These are phyloP conservation scores for Dolichallabes microphthalmus DNA, from an alignment of 2,113 vertebrate species.

Conservation along the genomic window DNA sequence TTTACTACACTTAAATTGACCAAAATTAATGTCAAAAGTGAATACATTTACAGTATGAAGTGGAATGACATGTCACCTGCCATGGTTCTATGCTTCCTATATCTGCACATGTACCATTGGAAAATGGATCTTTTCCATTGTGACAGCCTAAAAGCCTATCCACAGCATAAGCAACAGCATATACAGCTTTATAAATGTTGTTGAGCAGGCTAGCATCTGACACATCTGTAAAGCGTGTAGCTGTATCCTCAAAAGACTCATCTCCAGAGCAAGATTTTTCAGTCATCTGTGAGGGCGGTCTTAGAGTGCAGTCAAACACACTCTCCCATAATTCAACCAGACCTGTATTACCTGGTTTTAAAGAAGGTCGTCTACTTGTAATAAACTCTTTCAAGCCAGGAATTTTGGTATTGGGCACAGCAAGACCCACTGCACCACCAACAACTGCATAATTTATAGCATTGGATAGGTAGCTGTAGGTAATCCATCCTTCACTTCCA, in stretches of 20 bases:
- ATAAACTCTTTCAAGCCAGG: conserved; percentile 72
- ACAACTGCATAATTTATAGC: conserved; percentile 68
- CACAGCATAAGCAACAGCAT: conserved; percentile 71
- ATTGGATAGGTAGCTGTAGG: conserved; percentile 70
- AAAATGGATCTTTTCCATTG: conserved; percentile 65
- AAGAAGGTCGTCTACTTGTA: conserved; percentile 62
- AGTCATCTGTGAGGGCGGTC: conserved; percentile 39
- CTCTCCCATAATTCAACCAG: conserved; percentile 74
- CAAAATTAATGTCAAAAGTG: background rate
- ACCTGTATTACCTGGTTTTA: conserved; percentile 60
- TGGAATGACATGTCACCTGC: conserved; percentile 61
- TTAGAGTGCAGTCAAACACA: conserved; percentile 66
- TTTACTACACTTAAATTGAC: background rate
- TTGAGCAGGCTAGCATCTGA: conserved; percentile 72
- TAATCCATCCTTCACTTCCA: conserved; percentile 77
- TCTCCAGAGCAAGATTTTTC: conserved; percentile 62
- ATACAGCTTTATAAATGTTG: conserved; percentile 76
- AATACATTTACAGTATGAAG: background rate
- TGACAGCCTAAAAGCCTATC: conserved; percentile 66
- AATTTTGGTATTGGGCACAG: conserved; percentile 69
- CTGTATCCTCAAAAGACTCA: conserved; percentile 65
- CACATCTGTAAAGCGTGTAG: conserved; percentile 70
- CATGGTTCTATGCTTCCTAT: conserved; percentile 65
- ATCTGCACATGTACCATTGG: conserved; percentile 68
- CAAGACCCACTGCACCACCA: conserved; percentile 71